Evolutionary conservation across 1,140 invertebrate species (phyloP).

Genomic region (Lepidurus apus): DNA sequence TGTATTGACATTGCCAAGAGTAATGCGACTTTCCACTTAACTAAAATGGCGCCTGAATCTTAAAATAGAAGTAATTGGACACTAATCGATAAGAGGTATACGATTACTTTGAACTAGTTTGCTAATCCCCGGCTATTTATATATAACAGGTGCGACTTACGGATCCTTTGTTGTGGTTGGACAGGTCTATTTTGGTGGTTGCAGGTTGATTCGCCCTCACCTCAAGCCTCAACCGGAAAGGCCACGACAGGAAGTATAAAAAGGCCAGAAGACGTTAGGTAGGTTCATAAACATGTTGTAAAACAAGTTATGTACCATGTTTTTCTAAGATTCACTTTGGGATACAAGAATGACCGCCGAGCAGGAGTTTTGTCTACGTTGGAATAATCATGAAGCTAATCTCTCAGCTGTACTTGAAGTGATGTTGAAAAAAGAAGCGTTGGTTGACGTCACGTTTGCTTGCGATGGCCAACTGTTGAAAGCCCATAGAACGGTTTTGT

Average conservation of each 20-base stretch:
- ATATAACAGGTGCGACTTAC: too few species aligned
- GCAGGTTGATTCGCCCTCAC: not conserved
- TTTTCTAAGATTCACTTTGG: not conserved
- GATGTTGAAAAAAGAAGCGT: slow-evolving; percentile 73
- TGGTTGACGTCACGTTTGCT: slow-evolving; percentile 80
- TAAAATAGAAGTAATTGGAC: too few species aligned
- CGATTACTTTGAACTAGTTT: too few species aligned
- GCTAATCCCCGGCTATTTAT: too few species aligned
- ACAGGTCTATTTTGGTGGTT: not conserved
- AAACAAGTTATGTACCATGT: not conserved
- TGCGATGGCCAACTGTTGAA: slow-evolving; percentile 86
- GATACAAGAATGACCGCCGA: slow-evolving; percentile 48
- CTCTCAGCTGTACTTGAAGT: slow-evolving; percentile 80
- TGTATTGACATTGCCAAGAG: not conserved
- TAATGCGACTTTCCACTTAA: not conserved
- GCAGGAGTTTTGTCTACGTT: slow-evolving; percentile 89
- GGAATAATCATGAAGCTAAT: slow-evolving; percentile 81
- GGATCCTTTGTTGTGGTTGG: too few species aligned
- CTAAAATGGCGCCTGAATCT: not conserved
- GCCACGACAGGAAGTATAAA: not conserved
- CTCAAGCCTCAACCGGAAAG: not conserved
- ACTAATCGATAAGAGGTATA: too few species aligned
- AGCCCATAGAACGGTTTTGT: slow-evolving; percentile 87
- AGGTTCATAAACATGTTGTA: not conserved
- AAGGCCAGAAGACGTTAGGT: not conserved